These are phyloP conservation scores for Trisateles emortualis DNA, from an alignment of 2,888 invertebrate species.

Conservation along the genomic window DNA sequence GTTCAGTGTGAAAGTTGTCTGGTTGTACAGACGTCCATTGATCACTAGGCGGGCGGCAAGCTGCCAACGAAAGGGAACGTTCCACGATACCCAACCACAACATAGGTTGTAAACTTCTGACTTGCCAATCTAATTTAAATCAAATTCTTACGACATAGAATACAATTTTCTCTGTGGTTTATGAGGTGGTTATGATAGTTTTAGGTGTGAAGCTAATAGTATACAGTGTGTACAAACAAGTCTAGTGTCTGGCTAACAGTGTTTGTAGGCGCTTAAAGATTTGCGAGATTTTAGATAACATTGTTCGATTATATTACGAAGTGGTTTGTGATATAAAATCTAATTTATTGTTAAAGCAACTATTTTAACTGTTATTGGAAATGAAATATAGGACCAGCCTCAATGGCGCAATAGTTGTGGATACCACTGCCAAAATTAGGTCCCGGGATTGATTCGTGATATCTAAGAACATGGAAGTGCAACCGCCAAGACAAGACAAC, in stretches of 20 bases:
- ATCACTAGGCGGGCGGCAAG: slow-evolving; percentile 67
- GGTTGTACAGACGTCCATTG: slow-evolving; percentile 78
- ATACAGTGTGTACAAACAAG: slow-evolving; percentile 50
- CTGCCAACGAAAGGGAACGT: slow-evolving; percentile 80
- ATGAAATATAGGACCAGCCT: too few relatives aligned
- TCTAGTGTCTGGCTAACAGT: slow-evolving; percentile 47
- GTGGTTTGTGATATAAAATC: slow-evolving; percentile 17
- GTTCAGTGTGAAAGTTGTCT: slow-evolving; percentile 75
- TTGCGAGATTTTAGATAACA: slow-evolving; percentile 55
- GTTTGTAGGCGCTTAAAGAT: slow-evolving; percentile 61
- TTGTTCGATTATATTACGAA: slow-evolving; percentile 32
- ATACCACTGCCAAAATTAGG: too few relatives aligned
- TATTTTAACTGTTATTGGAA: too few relatives aligned
- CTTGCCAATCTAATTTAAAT: slow-evolving; percentile 28
- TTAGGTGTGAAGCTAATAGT: slow-evolving; percentile 28
- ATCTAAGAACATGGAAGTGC: too few relatives aligned
- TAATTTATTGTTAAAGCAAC: too few relatives aligned
- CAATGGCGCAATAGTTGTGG: too few relatives aligned
- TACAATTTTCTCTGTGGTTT: slow-evolving; percentile 17
- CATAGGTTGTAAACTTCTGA: slow-evolving; percentile 22
- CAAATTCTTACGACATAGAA: slow-evolving; percentile 25
- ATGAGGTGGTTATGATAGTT: slow-evolving; percentile 16
- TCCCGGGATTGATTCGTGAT: too few relatives aligned
- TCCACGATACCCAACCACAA: slow-evolving; percentile 49
- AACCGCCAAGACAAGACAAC: too few relatives aligned